Evolutionary conservation across 2,113 vertebrate genomes (phyloP), one percentile per base, ranked within the genome.

Genomic region (Lathamus discolor): DNA sequence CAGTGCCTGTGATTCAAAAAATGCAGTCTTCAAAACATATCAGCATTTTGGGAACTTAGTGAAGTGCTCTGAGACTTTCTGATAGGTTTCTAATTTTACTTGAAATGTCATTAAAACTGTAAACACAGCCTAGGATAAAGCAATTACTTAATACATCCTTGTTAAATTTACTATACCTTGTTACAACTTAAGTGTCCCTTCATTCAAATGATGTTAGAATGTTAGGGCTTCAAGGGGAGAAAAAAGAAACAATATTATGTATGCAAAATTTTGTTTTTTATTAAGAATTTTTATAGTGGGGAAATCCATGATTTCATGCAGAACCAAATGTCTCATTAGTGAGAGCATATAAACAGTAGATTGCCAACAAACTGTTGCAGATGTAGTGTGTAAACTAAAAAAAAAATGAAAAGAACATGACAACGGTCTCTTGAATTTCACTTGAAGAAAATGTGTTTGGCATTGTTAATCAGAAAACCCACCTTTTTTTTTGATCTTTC

Each of bases 381-480:
- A 9, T 57, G n/a, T 89, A 49, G 15, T 25, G 2, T 44, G n/a
- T 46, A 57, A 89, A 57, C 10, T 7, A 10, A 74, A 83, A 66
- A 57, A 43, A 39, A 39, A 39, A 39, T 17, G 10, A 67, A 41
- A 29, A 20, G 4, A 85, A 31, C 29, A 70, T 46, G 25, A 64
- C 17, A 67, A 4, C 2, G 0, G 0, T 63, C 5, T 28, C 8
- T 63, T 62, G 24, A 57, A 22, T 12, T 77, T 7, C 11, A 37
- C 5, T 66, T 49, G 19, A 51, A 69, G 25, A 77, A 14, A 49
- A 27, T 64, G 4, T 72, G 18, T 69, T 92, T 49, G 52, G 5
- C 20, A 48, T 2, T 12, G 7, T 35, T 62, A 66, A 59, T 31
- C 13, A 33, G 28, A 63, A 93, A 62, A 33, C 14, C 28, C 24